These are phyloP conservation scores for Lamellibrachia satsuma DNA, from an alignment of 2,888 invertebrate genomes.

Conservation along the genomic window DNA sequence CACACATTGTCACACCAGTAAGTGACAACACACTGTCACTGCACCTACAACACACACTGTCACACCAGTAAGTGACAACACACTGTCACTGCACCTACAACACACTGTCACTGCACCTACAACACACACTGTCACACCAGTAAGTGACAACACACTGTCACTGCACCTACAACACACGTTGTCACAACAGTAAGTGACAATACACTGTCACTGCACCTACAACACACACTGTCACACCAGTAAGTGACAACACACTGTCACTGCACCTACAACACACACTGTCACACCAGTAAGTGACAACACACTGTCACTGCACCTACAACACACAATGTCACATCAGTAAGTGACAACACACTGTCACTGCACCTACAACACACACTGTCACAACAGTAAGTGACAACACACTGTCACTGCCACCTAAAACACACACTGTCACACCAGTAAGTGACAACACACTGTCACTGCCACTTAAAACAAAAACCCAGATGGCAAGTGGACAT, in stretches of 20 bases:
- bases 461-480: too few species aligned
- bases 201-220: background rate
- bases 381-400: background rate
- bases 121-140: background rate
- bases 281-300: background rate
- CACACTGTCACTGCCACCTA: background rate
- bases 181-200: background rate
- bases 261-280: background rate
- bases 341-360: background rate
- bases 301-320: background rate
- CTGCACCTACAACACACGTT: background rate
- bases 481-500: too few species aligned
- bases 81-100: background rate
- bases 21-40: slow-evolving; percentile 55
- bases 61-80: background rate
- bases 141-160: background rate
- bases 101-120: background rate
- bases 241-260: background rate
- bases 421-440: background rate
- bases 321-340: background rate
- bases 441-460: background rate
- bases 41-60: slow-evolving; percentile 55
- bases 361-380: background rate
- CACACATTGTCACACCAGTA: slow-evolving; percentile 35
- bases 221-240: background rate